These are phyloP conservation scores for Rosalia funebris DNA, from an alignment of 2,888 invertebrate genomes.

Conservation along the genomic window DNA sequence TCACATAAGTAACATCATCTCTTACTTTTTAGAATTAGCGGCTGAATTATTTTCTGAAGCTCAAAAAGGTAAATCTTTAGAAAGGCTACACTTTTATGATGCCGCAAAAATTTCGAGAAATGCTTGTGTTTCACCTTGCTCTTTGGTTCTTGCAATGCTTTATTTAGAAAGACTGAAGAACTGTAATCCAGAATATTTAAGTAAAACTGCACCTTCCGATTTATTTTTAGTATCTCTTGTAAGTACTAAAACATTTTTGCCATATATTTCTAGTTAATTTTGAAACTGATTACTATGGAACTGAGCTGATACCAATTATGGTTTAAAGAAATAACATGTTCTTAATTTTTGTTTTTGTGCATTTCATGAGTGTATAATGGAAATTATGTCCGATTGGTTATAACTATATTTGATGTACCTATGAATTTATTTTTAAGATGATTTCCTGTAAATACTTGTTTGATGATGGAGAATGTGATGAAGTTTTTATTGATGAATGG, in stretches of 20 bases:
- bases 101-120: conserved; percentile 81
- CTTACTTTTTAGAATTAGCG: conserved; percentile 74
- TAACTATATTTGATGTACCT: no score
- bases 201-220: conserved; percentile 86
- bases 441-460: conserved; percentile 96
- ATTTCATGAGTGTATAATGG: no score
- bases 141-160: conserved; percentile 90
- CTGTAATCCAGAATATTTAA: conserved; percentile 84
- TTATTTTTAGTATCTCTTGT: conserved; percentile 95
- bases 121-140: conserved; percentile 91
- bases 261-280: no score
- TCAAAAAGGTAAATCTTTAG: conserved; percentile 79
- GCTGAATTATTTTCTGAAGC: conserved; percentile 85
- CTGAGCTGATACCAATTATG: no score
- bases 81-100: conserved; percentile 79
- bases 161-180: conserved; percentile 90
- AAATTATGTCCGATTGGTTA: no score
- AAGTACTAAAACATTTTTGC: conserved; percentile 54
- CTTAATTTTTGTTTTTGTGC: no score
- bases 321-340: no score
- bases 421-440: conserved; percentile 76
- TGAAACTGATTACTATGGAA: no score
- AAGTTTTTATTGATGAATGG: conserved; percentile 93
- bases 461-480: conserved; percentile 92
- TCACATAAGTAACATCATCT: not conserved